These are phyloP conservation scores for Halictus rubicundus DNA, from an alignment of 1,140 invertebrate species.

Conservation along the genomic window DNA sequence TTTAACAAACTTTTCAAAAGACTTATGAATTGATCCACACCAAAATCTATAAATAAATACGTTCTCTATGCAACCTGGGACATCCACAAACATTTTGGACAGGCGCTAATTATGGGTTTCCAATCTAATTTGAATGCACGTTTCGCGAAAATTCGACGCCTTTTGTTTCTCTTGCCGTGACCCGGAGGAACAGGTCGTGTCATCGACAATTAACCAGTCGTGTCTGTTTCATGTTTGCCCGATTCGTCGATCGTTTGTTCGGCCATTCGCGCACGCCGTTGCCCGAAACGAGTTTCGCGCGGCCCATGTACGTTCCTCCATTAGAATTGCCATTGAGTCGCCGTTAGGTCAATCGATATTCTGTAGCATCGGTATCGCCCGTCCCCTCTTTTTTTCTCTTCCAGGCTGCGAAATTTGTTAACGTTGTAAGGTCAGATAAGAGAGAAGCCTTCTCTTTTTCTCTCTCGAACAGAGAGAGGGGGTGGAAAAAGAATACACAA, in stretches of 20 bases:
- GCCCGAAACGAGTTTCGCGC: slow-evolving; percentile 26
- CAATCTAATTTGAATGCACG: too few relatives aligned
- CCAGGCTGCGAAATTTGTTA: not conserved
- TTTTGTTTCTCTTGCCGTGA: not conserved
- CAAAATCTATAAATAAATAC: too few relatives aligned
- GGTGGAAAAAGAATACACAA: not conserved
- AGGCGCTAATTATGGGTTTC: too few relatives aligned
- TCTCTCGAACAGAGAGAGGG: too few relatives aligned
- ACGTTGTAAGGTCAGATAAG: not conserved
- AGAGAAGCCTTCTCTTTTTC: too few relatives aligned
- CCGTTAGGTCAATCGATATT: slow-evolving; percentile 37
- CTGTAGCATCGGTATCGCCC: not conserved
- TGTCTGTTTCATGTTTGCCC: slow-evolving; percentile 22
- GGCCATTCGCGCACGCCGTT: slow-evolving; percentile 10
- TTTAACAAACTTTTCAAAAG: too few relatives aligned
- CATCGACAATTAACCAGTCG: slow-evolving; percentile 33
- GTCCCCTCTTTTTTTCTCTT: not conserved
- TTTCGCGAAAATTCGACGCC: not conserved
- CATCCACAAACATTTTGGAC: too few relatives aligned
- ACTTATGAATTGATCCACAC: too few relatives aligned
- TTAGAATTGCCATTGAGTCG: slow-evolving; percentile 44
- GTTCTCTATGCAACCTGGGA: not conserved
- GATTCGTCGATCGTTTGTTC: slow-evolving; percentile 22
- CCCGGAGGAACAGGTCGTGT: not conserved
- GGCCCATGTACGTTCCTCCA: slow-evolving; percentile 14